Base-by-base conservation (phyloP, 1,140 invertebrate genomes). In the Ruditapes philippinarum region DNA sequence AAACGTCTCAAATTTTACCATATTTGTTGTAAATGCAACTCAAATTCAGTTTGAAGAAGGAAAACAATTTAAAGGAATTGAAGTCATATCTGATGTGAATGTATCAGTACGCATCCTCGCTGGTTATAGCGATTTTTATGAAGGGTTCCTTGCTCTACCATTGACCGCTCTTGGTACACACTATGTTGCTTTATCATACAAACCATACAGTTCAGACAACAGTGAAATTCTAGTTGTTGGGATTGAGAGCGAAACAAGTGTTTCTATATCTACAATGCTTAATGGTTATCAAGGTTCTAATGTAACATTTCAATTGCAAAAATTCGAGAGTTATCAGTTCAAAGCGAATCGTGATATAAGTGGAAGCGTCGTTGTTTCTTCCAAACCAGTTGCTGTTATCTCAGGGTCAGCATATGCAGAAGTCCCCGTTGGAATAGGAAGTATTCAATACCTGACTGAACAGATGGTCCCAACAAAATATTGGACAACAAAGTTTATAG, bases 341-440 rank as follows among this genome's bases (percentile, higher is more conserved):
- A 62, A 62, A 62, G 19, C 25, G n/a, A 62, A 28, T 1, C 45
- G n/a, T 25, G 70, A 74, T 45, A 3, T 74, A 74, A 74, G 70
- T n/a, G 40, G 40, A 38, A 74, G 38, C 28, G 25, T 74, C 1
- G n/a, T 74, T 49, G 49, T 25, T 3, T 42, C 38, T 40, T 49
- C 25, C 38, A 74, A 74, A 49, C 70, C 70, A 42, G 40, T 74
- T 4, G 70, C 70, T 74, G 40, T 74, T n/a, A 25, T 74, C 25
- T 40, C 70, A 1, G 70, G 70, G 14, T 28, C 70, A 4, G 36
- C 38, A 2, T 9, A 3, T 0, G 38, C 40, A 40, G 17, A n/a
- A 45, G 25, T 74, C 4, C 70, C 70, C 25, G 68, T 40, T 45
- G 70, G 70, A 42, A 74, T 42, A 7, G 70, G 70, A 49, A 40